A percentile compares a stretch with the other conserved stretches of the same genome.
phyloP scores from a whole-genome alignment of 35 echinoderm and acorn worm genomes.

The Diadema setosum region DNA sequence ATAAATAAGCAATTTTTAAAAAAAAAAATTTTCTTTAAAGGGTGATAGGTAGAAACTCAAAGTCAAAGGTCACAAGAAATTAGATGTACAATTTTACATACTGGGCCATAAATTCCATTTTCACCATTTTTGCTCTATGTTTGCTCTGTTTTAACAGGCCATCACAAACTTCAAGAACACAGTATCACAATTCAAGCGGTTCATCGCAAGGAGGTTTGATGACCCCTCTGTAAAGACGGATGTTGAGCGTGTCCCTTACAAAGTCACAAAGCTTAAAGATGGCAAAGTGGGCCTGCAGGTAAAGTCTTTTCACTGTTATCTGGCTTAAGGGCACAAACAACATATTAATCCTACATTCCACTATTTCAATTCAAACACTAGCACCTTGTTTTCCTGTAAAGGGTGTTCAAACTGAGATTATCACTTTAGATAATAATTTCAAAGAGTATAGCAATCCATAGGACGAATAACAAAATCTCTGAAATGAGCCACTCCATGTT shows the following conservation, averaged over 20 bases:
- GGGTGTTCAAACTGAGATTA: too few relatives aligned
- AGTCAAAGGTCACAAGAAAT: neutral
- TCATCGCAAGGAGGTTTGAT: slow-evolving; percentile 64
- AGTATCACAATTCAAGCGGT: slow-evolving; percentile 76
- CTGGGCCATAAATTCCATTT: neutral
- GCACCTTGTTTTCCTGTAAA: too few relatives aligned
- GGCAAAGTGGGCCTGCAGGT: slow-evolving; percentile 69
- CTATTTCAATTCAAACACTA: too few relatives aligned
- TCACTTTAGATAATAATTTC: too few relatives aligned
- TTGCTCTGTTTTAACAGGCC: slow-evolving; percentile 31
- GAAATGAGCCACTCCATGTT: too few relatives aligned
- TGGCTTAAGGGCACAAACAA: neutral
- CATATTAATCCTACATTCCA: neutral
- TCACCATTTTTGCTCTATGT: neutral
- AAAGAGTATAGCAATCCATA: too few relatives aligned
- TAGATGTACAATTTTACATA: neutral
- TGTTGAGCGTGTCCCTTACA: slow-evolving; percentile 44
- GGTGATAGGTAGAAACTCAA: neutral
- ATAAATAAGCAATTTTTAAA: too few relatives aligned
- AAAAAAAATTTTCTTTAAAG: neutral
- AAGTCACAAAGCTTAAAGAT: slow-evolving; percentile 25
- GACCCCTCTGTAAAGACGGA: slow-evolving; percentile 79
- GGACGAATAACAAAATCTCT: too few relatives aligned
- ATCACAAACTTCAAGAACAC: slow-evolving; percentile 91
- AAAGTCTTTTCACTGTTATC: neutral